Evolutionary conservation across 2,888 invertebrate species (phyloP).

Genomic region (Macaria liturata): DNA sequence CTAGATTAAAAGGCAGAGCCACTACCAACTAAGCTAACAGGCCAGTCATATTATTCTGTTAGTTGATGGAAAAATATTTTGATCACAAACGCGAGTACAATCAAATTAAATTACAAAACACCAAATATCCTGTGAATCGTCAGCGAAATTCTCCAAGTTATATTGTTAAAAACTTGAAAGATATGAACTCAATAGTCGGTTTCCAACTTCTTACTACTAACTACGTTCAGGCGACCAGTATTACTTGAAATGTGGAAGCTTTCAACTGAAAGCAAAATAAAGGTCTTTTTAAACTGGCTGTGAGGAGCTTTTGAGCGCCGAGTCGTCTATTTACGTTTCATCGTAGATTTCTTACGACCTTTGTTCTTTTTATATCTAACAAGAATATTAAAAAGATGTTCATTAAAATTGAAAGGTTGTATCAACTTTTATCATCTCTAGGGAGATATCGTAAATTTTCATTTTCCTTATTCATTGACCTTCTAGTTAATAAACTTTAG

Average conservation of each 20-base stretch:
- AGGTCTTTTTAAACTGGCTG: conserved; percentile 8
- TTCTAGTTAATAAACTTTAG: too few relatives aligned
- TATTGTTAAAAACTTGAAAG: conserved; percentile 20
- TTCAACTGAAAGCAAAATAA: not conserved
- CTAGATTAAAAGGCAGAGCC: too few relatives aligned
- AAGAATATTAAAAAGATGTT: conserved; percentile 20
- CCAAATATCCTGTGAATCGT: not conserved
- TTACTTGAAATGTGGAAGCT: conserved; percentile 1
- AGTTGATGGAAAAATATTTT: too few relatives aligned
- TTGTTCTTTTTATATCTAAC: conserved; percentile 22
- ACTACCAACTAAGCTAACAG: too few relatives aligned
- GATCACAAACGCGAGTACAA: too few relatives aligned
- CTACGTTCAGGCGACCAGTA: conserved; percentile 8
- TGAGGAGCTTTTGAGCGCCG: conserved; percentile 16
- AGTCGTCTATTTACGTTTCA: conserved; percentile 22
- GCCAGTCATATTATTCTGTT: too few relatives aligned
- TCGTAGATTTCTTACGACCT: conserved; percentile 21
- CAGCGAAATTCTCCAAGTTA: conserved; percentile 6
- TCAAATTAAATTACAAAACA: too few relatives aligned
- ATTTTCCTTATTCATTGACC: too few relatives aligned
- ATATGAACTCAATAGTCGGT: conserved; percentile 18
- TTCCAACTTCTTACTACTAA: conserved; percentile 11
- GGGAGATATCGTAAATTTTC: not conserved
- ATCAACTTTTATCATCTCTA: conserved; percentile 6
- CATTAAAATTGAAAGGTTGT: conserved; percentile 21